A percentile compares a stretch with the other conserved stretches of the same genome.
phyloP scores from a whole-genome alignment of 92 coral and sea anemone genomes.

The Blastomussa wellsi region DNA sequence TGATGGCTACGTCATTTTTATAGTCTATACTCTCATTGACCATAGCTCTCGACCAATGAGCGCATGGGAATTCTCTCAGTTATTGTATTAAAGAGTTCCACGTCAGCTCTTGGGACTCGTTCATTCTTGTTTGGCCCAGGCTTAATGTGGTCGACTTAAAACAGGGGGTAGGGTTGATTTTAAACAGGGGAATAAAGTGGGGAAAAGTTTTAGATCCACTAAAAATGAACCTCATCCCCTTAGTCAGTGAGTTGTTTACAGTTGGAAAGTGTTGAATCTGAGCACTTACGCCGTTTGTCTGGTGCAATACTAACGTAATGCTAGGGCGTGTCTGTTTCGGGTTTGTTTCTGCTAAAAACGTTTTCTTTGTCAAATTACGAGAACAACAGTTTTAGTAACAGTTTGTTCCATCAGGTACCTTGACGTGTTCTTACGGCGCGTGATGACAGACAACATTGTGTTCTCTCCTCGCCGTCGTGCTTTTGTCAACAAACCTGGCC shows the following conservation, averaged over 20 bases:
- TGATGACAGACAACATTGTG: constrained; percentile 81
- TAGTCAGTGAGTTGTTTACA: too few relatives aligned
- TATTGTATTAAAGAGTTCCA: too few relatives aligned
- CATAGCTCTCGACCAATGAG: too few relatives aligned
- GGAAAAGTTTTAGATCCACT: background rate
- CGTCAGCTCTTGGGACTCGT: too few relatives aligned
- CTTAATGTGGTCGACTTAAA: too few relatives aligned
- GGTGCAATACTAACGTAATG: too few relatives aligned
- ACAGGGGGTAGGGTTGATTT: too few relatives aligned
- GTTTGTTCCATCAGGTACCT: constrained; percentile 72
- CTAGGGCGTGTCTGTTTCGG: background rate
- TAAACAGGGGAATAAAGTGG: background rate
- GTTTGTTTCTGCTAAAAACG: too few relatives aligned
- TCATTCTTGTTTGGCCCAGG: too few relatives aligned
- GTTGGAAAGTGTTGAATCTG: background rate
- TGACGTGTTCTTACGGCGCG: constrained; percentile 94
- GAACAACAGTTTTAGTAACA: background rate
- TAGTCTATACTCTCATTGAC: too few relatives aligned
- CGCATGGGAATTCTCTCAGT: too few relatives aligned
- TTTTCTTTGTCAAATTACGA: background rate
- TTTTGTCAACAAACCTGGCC: constrained; percentile 81
- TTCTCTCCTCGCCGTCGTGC: constrained; percentile 90
- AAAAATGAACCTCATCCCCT: background rate
- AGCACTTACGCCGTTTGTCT: background rate
- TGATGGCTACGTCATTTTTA: too few relatives aligned